Base-by-base conservation (phyloP, 2,888 invertebrate species). In the Cheilosia soror region DNA sequence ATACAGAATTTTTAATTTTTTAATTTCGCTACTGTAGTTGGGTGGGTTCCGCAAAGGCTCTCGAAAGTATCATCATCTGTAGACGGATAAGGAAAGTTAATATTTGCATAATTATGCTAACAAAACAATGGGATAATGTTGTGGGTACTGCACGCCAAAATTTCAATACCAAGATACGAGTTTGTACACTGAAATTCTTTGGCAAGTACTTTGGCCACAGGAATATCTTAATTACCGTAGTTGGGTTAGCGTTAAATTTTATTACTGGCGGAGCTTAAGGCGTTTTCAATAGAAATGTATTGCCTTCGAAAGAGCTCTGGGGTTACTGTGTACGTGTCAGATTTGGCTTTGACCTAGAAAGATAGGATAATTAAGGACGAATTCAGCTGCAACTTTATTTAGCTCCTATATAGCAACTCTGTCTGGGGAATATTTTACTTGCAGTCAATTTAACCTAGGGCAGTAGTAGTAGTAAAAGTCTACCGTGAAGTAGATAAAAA, bases 91-190 rank as follows among this genome's bases (percentile, higher is more conserved):
- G n/a, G 33, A 15, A 15, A 51, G 51, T 69, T 40, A 58, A 37
- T 71, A 65, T 77, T 81, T 44, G 47, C 57, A 76, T 81, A 71
- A 81, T 58, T 76, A 65, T 65, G 51, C 55, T 58, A 42, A 44
- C 69, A 25, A 77, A 76, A 71, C 69, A 69, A 81, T 71, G 63
- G 42, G 31, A 15, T 63, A 63, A 58, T 58, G 20, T 29, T 66
- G 25, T 20, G 33, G 29, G 51, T 42, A 72, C 7, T 31, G 47
- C 49, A 33, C 20, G 40, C 49, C 49, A 53, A 44, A 37, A 27
- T 62, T 27, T 15, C 55, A 37, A 9, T 25, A 5, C 9, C 0
- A 7, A 13, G 13, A n/a, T n/a, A n/a, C n/a, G n/a, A n/a, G n/a
- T n/a, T n/a, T n/a, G 5, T n/a, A 13, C 37, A 9, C n/a, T 11